Base-by-base conservation (phyloP, 2,888 invertebrate species). In the Eupsilia transversa region DNA sequence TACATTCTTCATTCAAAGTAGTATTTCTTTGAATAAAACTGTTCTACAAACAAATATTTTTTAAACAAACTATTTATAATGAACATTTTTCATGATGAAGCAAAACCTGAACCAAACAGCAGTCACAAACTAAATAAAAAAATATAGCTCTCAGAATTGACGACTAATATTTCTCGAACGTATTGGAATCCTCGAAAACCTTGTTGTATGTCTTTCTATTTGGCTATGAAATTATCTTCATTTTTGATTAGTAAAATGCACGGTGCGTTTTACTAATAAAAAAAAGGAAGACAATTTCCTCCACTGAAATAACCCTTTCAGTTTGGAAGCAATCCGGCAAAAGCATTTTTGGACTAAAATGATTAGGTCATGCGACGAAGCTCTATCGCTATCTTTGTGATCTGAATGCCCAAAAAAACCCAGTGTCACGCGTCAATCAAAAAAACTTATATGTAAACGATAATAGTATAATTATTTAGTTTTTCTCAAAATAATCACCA, bases 271-370 rank as follows among this genome's bases (percentile, higher is more conserved):
- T n/a, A n/a, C n/a, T n/a, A n/a, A n/a, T n/a, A n/a, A n/a, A n/a
- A n/a, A n/a, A n/a, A n/a, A n/a, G n/a, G n/a, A n/a, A n/a, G n/a
- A n/a, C n/a, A n/a, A n/a, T n/a, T n/a, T n/a, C n/a, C n/a, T 20
- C 30, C 3, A 5, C 23, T 41, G 30, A 56, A 17, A 56, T 20
- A 77, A 68, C 12, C n/a, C 33, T 57, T 57, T 69, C 4, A 20
- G 12, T 56, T 63, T 5, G 4, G 7, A 68, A 76, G 46, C n/a
- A 61, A 75, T 56, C 10, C 9, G 33, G 75, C 27, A 35, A 63
- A 56, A 67, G 27, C 20, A 49, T 72, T 49, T 72, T 57, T 56
- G 30, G 7, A 30, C 60, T 61, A 75, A 66, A 54, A 75, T 76
- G 2, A 64, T 63, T 41, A 35, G 17, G 17, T 65, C 41, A 66